Evolutionary conservation across 1,140 invertebrate species (phyloP).

Genomic region (Leptonema lineaticorne): DNA sequence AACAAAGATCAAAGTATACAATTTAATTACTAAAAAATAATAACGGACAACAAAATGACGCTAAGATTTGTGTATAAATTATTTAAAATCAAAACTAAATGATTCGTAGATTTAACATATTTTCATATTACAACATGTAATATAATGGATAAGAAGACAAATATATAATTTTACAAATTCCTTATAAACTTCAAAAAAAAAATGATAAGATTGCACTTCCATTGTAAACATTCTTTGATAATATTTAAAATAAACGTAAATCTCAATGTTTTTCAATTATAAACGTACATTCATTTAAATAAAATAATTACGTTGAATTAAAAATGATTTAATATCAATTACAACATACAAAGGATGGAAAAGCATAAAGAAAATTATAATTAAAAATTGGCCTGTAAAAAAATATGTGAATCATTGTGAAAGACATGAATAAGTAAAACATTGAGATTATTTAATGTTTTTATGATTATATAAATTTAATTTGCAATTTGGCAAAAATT

Average conservation of each 20-base stretch:
- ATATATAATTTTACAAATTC: background rate
- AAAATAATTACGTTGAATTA: no score
- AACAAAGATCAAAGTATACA: constrained; percentile 5
- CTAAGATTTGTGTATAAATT: constrained; percentile 4
- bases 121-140: no score
- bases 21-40: background rate
- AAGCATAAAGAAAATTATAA: no score
- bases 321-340: no score
- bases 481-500: background rate
- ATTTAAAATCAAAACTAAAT: background rate
- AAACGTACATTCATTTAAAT: background rate
- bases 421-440: no score
- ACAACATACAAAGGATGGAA: no score
- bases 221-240: constrained; percentile 31
- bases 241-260: constrained; percentile 1
- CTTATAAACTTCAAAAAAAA: background rate
- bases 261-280: background rate
- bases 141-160: no score
- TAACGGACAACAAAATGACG: background rate
- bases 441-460: no score
- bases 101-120: no score
- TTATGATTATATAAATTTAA: no score
- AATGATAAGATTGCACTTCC: constrained; percentile 24
- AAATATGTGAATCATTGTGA: no score
- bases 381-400: no score